A percentile compares a stretch with the other conserved stretches of the same genome.
Evolutionary conservation across 2,113 vertebrate species (phyloP).

Genomic region (Nanorana parkeri): DNA sequence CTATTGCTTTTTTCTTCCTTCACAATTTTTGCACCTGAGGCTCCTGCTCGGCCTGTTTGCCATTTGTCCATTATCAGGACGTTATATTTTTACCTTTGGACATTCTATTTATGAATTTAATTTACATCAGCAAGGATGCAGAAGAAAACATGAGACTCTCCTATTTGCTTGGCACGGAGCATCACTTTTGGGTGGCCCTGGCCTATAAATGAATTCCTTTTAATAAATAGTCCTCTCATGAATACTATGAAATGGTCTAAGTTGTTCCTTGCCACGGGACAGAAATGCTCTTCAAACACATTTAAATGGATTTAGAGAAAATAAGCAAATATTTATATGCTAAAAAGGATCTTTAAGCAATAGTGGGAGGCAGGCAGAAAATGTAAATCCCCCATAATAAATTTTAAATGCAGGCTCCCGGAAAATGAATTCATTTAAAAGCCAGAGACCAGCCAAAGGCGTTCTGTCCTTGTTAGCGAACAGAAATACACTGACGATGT

Average conservation of each 20-base stretch:
- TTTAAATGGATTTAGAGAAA: not conserved
- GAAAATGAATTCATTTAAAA: not conserved
- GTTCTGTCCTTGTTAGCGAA: constrained; percentile 29
- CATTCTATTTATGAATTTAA: no score
- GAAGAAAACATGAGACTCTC: no score
- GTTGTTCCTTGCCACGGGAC: not conserved
- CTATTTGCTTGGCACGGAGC: no score
- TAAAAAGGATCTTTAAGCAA: not conserved
- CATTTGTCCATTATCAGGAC: no score
- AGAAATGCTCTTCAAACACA: not conserved
- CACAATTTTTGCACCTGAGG: no score
- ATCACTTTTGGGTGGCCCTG: no score
- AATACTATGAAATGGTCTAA: not conserved
- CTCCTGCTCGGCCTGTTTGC: no score
- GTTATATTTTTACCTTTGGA: no score
- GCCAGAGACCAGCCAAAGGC: constrained; percentile 11
- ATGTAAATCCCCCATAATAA: constrained; percentile 12
- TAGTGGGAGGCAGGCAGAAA: not conserved
- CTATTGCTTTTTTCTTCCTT: no score
- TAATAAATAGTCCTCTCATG: not conserved
- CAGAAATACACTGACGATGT: not conserved
- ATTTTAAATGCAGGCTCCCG: not conserved
- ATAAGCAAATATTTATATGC: not conserved
- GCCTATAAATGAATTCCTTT: not conserved
- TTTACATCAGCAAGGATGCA: no score